phyloP scores from a whole-genome alignment of 2,888 invertebrate species.

The Steinernema hermaphroditum region DNA sequence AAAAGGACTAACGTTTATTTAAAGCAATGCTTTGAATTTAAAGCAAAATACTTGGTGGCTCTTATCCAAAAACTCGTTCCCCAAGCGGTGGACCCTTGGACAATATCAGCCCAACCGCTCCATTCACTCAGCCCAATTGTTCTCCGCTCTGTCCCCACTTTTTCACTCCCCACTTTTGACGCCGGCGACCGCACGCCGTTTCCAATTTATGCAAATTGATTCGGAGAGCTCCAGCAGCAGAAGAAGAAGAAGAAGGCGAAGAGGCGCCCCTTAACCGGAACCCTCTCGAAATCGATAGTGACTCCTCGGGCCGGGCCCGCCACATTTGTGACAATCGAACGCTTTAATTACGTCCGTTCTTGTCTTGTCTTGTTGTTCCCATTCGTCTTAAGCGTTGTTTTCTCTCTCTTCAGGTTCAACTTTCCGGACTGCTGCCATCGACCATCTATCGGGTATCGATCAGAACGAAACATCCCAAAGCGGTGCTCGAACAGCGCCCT shows the following conservation, averaged over 20 bases:
- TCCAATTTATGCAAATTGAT: constrained; percentile 29
- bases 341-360: constrained; percentile 5
- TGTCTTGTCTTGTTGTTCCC: too few relatives aligned
- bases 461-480: constrained; percentile 81
- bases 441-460: constrained; percentile 95
- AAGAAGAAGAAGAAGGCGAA: too few relatives aligned
- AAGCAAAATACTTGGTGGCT: too few relatives aligned
- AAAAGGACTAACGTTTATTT: too few relatives aligned
- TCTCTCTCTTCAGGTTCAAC: constrained; percentile 59
- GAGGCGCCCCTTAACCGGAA: constrained; percentile 4
- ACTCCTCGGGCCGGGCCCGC: not conserved
- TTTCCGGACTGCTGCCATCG: constrained; percentile 83
- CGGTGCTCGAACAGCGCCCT: constrained; percentile 68
- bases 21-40: too few relatives aligned
- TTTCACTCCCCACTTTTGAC: constrained; percentile 3
- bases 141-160: not conserved
- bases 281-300: constrained; percentile 19
- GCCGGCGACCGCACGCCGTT: constrained; percentile 24
- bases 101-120: too few relatives aligned
- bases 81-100: too few relatives aligned
- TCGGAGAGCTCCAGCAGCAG: not conserved
- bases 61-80: too few relatives aligned
- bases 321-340: not conserved
- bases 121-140: too few relatives aligned
- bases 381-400: constrained; percentile 22